These are phyloP conservation scores for Todiramphus chloris DNA, from an alignment of 2,113 vertebrate genomes.

Conservation along the genomic window DNA sequence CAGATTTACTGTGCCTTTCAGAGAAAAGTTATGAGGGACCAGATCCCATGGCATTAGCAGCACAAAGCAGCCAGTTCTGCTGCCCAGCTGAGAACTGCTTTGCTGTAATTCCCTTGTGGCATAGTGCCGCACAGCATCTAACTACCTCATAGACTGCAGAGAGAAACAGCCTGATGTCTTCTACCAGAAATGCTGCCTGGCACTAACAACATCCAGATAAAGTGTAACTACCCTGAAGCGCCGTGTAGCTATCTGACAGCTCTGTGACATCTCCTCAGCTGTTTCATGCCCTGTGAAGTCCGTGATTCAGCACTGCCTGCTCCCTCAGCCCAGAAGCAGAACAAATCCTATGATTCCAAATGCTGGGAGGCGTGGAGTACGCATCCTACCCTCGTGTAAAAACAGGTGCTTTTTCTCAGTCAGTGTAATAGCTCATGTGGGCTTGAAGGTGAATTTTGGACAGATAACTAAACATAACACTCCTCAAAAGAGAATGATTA, in stretches of 20 bases:
- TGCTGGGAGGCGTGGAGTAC: fast-evolving
- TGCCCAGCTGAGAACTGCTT: not conserved
- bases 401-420: not conserved
- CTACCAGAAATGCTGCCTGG: not conserved
- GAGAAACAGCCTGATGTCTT: not conserved
- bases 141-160: not conserved
- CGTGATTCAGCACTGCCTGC: not conserved
- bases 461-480: slow-evolving; percentile 23
- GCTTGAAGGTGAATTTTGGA: slow-evolving; percentile 27
- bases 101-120: fast-evolving
- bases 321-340: not conserved
- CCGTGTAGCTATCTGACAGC: fast-evolving
- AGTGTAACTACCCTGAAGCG: not conserved
- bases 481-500: slow-evolving; percentile 23
- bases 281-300: not conserved
- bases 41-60: not conserved
- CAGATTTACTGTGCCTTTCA: not conserved
- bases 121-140: fast-evolving
- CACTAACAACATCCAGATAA: not conserved
- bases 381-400: not conserved
- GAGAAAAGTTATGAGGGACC: not conserved
- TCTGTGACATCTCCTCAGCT: fast-evolving
- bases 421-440: not conserved
- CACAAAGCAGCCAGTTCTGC: not conserved
- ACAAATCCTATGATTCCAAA: not conserved